Evolutionary conservation across 2,888 invertebrate species (phyloP).

Genomic region (Cenopis cana): DNA sequence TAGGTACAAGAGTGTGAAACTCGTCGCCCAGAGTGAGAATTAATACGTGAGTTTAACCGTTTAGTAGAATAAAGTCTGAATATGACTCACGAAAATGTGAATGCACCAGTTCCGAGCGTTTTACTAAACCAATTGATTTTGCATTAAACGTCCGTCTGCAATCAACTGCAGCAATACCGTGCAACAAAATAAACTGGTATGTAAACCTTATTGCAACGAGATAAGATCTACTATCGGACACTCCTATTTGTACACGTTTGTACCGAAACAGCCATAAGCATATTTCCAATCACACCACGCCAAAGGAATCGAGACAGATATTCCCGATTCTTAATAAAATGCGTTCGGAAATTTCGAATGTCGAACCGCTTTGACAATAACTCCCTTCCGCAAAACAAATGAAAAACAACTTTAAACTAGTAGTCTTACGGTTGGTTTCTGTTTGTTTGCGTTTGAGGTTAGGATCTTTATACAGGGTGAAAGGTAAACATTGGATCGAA

Average conservation of each 20-base stretch:
- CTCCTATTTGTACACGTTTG: conserved; percentile 25
- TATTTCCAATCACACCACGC: conserved; percentile 80
- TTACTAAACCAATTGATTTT: conserved; percentile 35
- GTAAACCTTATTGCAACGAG: background rate
- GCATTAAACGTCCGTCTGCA: conserved; percentile 62
- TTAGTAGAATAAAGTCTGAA: no score
- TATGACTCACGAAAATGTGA: no score
- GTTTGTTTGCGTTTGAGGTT: conserved; percentile 34
- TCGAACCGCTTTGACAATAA: conserved; percentile 46
- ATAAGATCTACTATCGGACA: background rate
- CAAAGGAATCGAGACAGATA: conserved; percentile 68
- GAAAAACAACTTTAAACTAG: conserved; percentile 38
- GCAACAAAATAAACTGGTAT: conserved; percentile 23
- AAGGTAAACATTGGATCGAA: conserved; percentile 63
- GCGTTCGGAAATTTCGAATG: conserved; percentile 70
- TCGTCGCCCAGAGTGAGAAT: no score
- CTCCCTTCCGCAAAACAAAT: background rate
- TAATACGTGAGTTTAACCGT: no score
- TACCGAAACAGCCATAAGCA: conserved; percentile 71
- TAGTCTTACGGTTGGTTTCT: conserved; percentile 44
- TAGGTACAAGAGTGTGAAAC: no score
- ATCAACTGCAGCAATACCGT: conserved; percentile 71
- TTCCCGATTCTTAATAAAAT: conserved; percentile 79
- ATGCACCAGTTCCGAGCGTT: no score
- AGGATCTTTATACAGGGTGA: conserved; percentile 48